Base-by-base conservation (phyloP, 2,797 vertebrate genomes). In the Siniperca undulata region DNA sequence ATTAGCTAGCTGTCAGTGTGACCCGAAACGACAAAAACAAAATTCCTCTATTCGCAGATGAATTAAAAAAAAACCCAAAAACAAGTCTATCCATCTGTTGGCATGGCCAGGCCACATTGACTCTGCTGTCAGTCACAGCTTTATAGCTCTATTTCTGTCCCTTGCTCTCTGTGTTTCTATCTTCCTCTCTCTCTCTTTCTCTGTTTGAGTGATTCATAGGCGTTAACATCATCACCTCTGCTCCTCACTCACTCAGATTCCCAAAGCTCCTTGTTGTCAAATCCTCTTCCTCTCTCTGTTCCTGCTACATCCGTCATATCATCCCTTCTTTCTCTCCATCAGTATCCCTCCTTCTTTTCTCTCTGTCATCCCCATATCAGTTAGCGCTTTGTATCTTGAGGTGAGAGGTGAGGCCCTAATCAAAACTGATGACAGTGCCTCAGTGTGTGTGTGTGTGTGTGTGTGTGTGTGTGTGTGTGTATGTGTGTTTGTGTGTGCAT, bases 181-280 rank as follows among this genome's bases (percentile, higher is more conserved):
- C 69, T 77, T 40, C 74, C 69, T 83, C 17, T 71, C 56, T 72
- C 30, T 42, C 46, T 74, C 52, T 76, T 44, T 70, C 55, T 48
- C 46, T 69, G 44, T 48, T 70, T 52, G 36, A 74, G 68, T 82
- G 79, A 89, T 90, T 86, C 72, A 76, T 77, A 60, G 71, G 59
- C 59, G 84, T 88, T 75, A 81, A 84, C 83, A 86, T 91, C 91
- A 92, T 86, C 90, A 86, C 65, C 74, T 71, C 71, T 84, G 74
- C 87, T 81, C 82, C 69, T 80, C 70, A 67, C 68, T 74, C 68
- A 46, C 68, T 82, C 65, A 60, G 62, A 78, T 75, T 79, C 72
- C 72, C 73, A 81, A 78, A 86, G 73, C 75, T 72, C 50, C 65
- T 64, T 55, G 84, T 93, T 90, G 93, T 91, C 87, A 84, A 77